phyloP scores from a whole-genome alignment of 2,797 vertebrate species.

The Meriones psammophilus region DNA sequence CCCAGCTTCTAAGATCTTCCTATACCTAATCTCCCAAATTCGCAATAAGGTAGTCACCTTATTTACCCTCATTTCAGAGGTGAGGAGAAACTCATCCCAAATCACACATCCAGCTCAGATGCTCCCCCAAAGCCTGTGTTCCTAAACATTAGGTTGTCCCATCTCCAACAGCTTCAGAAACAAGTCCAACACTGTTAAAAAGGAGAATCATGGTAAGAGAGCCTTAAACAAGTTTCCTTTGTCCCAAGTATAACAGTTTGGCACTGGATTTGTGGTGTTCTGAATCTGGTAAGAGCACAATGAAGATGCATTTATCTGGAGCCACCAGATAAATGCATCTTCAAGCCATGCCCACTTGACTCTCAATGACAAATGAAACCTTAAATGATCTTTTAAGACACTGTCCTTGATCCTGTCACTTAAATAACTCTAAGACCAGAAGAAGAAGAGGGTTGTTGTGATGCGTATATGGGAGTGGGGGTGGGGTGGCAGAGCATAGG shows the following conservation, averaged over 20 bases:
- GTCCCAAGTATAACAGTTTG: not conserved
- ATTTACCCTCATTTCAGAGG: not conserved
- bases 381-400: not conserved
- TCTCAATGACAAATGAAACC: not conserved
- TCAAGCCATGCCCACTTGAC: not conserved
- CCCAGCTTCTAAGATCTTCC: not conserved
- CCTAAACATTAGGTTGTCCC: not conserved
- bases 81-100: not conserved
- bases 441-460: not conserved
- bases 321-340: too few species aligned
- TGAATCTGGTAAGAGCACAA: not conserved
- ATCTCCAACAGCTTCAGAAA: not conserved
- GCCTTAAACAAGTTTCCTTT: not conserved
- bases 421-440: not conserved
- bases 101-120: not conserved
- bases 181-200: not conserved
- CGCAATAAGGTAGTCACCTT: not conserved
- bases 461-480: not conserved
- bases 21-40: not conserved
- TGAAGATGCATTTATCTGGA: not conserved
- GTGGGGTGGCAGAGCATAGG: not conserved
- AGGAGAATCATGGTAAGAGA: not conserved
- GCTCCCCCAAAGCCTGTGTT: not conserved
- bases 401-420: not conserved
- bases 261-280: not conserved